Conservation (phyloP, 2,113 vertebrate species). For the Gymnarchus niloticus region DNA sequence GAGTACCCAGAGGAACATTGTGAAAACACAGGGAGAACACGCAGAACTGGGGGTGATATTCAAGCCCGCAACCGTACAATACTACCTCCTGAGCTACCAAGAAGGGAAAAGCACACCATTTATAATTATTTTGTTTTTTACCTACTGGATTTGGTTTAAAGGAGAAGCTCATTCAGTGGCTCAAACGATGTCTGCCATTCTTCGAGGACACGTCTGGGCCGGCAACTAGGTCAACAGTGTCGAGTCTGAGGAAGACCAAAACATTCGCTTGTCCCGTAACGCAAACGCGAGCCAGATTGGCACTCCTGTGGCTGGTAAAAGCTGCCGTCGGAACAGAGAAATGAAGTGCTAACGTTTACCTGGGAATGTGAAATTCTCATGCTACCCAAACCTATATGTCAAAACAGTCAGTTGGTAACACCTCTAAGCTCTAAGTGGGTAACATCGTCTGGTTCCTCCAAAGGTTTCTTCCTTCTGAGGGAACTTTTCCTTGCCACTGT, state of each 20-base stretch:
- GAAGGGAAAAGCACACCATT: neutral
- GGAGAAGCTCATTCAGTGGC: neutral
- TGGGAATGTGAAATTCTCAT: no score
- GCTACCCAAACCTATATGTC: no score
- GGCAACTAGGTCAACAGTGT: neutral
- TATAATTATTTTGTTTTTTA: neutral
- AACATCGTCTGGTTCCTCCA: no score
- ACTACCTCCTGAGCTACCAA: neutral
- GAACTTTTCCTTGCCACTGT: no score
- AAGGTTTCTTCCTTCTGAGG: no score
- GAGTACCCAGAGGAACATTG: no score
- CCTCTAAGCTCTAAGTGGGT: no score
- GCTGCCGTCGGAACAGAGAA: slow-evolving; percentile 50
- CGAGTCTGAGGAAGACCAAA: neutral
- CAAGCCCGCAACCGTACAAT: neutral
- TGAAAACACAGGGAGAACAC: slow-evolving; percentile 35
- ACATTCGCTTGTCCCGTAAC: neutral
- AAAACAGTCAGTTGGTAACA: no score
- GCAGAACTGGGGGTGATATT: slow-evolving; percentile 28
- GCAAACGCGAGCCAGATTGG: slow-evolving; percentile 31
- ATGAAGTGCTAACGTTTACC: slow-evolving; percentile 34
- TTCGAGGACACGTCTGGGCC: slow-evolving; percentile 54
- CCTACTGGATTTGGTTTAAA: slow-evolving; percentile 41
- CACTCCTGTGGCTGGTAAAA: slow-evolving; percentile 56
- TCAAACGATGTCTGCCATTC: slow-evolving; percentile 61